Conservation (phyloP, 2,797 vertebrate species). For the Poecilia picta region DNA sequence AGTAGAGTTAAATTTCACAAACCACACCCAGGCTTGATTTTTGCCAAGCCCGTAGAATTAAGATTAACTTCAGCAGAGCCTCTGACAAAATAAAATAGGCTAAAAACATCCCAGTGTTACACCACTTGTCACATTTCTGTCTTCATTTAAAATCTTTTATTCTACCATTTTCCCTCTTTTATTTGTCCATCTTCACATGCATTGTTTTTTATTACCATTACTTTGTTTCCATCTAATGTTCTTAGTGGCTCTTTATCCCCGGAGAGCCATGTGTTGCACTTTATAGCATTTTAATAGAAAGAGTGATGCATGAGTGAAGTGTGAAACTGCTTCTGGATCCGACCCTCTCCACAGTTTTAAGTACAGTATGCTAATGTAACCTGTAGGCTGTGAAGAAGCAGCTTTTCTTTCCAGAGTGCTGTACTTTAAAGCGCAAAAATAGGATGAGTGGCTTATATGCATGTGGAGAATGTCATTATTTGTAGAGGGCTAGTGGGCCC, state of each 20-base stretch:
- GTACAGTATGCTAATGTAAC: slow-evolving; percentile 47
- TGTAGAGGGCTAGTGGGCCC: slow-evolving; percentile 3
- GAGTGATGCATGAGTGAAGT: slow-evolving; percentile 36
- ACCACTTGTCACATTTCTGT: not conserved
- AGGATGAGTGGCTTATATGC: slow-evolving; percentile 2
- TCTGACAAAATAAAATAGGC: not conserved
- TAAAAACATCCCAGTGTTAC: not conserved
- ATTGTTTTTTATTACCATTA: not conserved
- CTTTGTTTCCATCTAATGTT: slow-evolving; percentile 11
- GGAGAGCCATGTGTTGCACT: slow-evolving; percentile 37
- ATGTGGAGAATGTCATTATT: not conserved
- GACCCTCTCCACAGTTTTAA: slow-evolving; percentile 50
- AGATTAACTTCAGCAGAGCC: no score
- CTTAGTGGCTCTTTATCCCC: slow-evolving; percentile 17
- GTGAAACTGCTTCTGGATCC: slow-evolving; percentile 43
- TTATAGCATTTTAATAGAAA: slow-evolving; percentile 48
- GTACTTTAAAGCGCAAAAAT: not conserved
- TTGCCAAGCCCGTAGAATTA: no score
- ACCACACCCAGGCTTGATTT: no score
- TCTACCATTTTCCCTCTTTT: not conserved
- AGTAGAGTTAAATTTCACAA: no score
- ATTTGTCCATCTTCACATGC: slow-evolving; percentile 6
- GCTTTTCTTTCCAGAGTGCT: slow-evolving; percentile 18
- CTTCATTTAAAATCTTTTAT: not conserved
- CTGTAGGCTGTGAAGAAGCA: slow-evolving; percentile 32